These are phyloP conservation scores for Cordilura impudica DNA, from an alignment of 2,888 invertebrate species.

Conservation along the genomic window DNA sequence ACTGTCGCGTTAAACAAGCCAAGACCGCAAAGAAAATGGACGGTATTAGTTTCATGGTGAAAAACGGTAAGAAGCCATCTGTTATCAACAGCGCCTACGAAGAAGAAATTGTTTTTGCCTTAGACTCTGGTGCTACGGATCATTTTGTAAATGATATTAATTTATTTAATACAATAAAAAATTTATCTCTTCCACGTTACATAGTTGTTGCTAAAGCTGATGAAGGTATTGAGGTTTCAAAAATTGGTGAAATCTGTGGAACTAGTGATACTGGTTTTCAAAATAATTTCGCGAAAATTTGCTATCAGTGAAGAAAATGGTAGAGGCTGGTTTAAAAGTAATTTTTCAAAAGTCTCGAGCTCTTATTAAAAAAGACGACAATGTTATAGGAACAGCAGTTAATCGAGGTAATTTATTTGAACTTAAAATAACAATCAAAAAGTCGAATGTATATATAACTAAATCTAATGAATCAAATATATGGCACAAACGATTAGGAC, in stretches of 20 bases:
- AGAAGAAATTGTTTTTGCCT: neutral
- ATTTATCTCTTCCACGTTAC: neutral
- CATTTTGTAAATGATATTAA: conserved; percentile 13
- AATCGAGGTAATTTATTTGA: neutral
- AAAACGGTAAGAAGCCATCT: neutral
- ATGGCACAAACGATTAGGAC: neutral
- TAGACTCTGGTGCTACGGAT: conserved; percentile 21
- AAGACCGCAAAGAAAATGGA: neutral
- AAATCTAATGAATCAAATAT: neutral
- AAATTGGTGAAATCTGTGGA: neutral
- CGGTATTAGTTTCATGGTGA: neutral
- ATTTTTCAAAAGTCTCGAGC: neutral
- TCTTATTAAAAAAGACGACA: neutral
- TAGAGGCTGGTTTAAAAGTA: conserved; percentile 56
- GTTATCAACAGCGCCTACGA: neutral
- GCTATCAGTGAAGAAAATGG: conserved; percentile 66
- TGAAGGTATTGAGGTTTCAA: neutral
- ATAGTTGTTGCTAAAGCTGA: conserved; percentile 9
- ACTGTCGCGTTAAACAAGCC: neutral
- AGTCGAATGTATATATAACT: neutral
- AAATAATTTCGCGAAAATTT: conserved; percentile 65
- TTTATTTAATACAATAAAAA: neutral
- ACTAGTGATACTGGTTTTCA: neutral
- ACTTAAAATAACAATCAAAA: conserved; percentile 30
- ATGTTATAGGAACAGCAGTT: neutral